Percentiles rank a stretch among this genome's conserved stretches.
phyloP scores from a whole-genome alignment of 2,113 vertebrate species.

The Rana temporaria region DNA sequence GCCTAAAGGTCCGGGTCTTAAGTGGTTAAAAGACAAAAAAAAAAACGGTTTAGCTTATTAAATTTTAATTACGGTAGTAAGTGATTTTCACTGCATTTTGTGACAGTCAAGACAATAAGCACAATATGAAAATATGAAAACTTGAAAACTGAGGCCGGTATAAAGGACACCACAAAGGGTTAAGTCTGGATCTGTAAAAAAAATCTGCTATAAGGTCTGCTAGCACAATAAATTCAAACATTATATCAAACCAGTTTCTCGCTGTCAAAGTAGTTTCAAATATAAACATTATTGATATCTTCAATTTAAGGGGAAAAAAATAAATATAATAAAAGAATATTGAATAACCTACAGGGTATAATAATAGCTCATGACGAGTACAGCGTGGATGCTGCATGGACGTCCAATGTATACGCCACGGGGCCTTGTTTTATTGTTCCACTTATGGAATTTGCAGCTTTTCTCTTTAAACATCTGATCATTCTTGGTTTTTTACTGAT shows the following conservation, averaged over 20 bases:
- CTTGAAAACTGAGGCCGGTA: no score
- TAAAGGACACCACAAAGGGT: no score
- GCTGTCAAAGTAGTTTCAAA: conserved; percentile 28
- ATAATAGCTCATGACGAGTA: conserved; percentile 14
- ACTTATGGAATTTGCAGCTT: conserved; percentile 2
- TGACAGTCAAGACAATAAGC: no score
- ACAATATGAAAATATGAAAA: no score
- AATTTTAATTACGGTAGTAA: no score
- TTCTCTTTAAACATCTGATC: not conserved
- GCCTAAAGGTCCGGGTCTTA: no score
- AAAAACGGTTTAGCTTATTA: no score
- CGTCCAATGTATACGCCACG: not conserved
- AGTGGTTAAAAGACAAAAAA: no score
- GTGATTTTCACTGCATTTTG: no score
- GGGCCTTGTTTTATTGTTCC: conserved; percentile 3
- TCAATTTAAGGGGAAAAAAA: not conserved
- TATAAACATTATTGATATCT: conserved; percentile 43
- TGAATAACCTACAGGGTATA: conserved; percentile 28
- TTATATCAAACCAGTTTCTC: not conserved
- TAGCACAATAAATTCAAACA: conserved; percentile 8
- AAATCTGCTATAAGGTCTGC: not conserved
- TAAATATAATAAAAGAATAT: not conserved
- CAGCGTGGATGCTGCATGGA: not conserved
- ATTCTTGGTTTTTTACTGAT: not conserved
- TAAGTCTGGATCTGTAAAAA: no score